Evolutionary conservation across 2,797 vertebrate species (phyloP).

Genomic region (Manis pentadactyla): DNA sequence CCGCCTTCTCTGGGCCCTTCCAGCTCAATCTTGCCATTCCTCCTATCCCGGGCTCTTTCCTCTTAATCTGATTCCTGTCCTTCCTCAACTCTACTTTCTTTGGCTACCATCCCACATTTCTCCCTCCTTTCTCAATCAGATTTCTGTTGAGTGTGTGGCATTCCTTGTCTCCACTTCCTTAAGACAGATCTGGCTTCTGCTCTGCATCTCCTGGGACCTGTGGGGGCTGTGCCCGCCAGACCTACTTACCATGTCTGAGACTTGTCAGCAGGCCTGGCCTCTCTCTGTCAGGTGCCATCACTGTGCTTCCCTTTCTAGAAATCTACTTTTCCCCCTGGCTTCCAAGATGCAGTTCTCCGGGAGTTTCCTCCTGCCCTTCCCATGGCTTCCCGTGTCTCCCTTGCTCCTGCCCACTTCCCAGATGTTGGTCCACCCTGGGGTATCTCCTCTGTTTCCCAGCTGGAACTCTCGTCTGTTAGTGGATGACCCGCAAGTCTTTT

Average conservation of each 20-base stretch:
- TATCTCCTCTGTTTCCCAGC: background rate
- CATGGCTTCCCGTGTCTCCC: background rate
- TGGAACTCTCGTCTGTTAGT: background rate
- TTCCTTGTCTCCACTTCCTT: background rate
- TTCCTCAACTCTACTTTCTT: background rate
- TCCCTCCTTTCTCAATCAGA: background rate
- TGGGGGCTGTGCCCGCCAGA: background rate
- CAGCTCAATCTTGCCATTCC: background rate
- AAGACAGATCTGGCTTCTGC: background rate
- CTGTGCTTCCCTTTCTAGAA: background rate
- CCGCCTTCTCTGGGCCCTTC: background rate
- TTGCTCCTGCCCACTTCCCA: background rate
- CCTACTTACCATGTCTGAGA: rapidly evolving
- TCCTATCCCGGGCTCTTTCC: background rate
- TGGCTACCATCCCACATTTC: background rate
- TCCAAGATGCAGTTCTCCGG: background rate
- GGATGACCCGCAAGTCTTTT: background rate
- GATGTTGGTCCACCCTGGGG: background rate
- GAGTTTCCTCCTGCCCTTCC: background rate
- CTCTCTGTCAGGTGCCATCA: background rate
- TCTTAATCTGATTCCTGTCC: background rate
- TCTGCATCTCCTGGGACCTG: background rate
- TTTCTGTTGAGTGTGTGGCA: background rate
- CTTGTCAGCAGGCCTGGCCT: background rate
- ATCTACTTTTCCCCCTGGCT: background rate